Percentiles rank a stretch among this genome's conserved stretches.
Conservation (phyloP, 2,797 vertebrate genomes). For the Hippoglossus hippoglossus region DNA sequence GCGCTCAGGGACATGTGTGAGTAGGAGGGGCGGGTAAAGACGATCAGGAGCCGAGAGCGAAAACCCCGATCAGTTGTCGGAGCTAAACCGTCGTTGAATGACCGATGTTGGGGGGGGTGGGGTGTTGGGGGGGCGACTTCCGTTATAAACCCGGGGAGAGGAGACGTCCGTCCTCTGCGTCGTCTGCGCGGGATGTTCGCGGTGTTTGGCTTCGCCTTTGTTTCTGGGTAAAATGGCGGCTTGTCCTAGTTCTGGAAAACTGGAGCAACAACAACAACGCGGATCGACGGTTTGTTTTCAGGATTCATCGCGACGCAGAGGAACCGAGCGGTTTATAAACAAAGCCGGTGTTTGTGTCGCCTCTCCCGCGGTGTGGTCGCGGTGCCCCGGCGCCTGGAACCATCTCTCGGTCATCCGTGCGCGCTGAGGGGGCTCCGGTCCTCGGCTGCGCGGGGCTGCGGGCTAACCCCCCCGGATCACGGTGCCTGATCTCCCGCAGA, state of each 20-base stretch:
- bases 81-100: constrained; percentile 62
- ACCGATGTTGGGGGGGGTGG: constrained; percentile 21
- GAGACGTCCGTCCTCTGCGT: constrained; percentile 43
- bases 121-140: constrained; percentile 39
- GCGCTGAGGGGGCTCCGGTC: constrained; percentile 14
- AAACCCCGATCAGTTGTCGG: constrained; percentile 26
- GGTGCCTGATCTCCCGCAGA: too few species aligned
- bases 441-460: constrained; percentile 16
- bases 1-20: constrained; percentile 78
- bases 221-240: constrained; percentile 90
- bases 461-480: background rate
- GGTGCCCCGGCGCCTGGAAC: too few species aligned
- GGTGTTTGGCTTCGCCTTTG: constrained; percentile 76
- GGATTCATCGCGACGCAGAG: too few species aligned
- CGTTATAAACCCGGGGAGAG: constrained; percentile 62
- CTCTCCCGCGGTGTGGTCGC: too few species aligned
- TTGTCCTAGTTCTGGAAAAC: constrained; percentile 85
- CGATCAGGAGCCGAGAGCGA: constrained; percentile 76
- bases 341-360: too few species aligned
- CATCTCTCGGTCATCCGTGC: constrained; percentile 47
- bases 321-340: too few species aligned
- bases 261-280: constrained; percentile 77
- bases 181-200: constrained; percentile 13
- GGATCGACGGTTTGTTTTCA: constrained; percentile 62
- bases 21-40: constrained; percentile 84